Base-by-base conservation (phyloP, 2,888 invertebrate genomes). In the Rotaria magnacalcarata region DNA sequence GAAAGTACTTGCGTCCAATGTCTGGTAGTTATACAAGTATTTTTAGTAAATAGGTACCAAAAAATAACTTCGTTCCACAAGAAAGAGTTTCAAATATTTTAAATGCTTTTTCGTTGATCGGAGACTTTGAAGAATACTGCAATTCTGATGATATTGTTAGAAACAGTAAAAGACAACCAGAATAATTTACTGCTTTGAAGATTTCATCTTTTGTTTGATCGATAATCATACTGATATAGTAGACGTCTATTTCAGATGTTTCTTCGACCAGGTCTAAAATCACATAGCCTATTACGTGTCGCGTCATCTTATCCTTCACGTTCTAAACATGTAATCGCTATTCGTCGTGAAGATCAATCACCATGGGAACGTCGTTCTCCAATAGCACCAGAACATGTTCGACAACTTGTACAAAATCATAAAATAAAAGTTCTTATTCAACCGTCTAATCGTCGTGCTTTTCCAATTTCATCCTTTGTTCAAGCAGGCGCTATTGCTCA, bases 391-490 rank as follows among this genome's bases (percentile, higher is more conserved):
- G 91, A 93, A 47, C 97, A 98, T 90, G 97, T 99, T 14, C 94
- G 94, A 89, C 94, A 95, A 88, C 92, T 99, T 88, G 95, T 96
- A 43, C 93, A 94, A 88, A 93, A 94, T 88, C 96, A 96, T 6
- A 94, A 97, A 80, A 95, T 95, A 91, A 91, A 90, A 88, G 97
- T 99, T 85, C 94, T 99, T 85, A 96, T 99, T 0, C 99, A 99
- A 90, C 98, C 99, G 0, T 97, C 97, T 87, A 99, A 99, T 91
- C 93, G 99, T 88, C 93, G 99, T 85, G 97, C 99, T 47, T 84
- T 67, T 85, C 84, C 58, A 60, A 67, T 80, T 2, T 84, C 52
- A 94, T 93, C 95, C 0, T 99, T 99, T 91, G 93, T 95, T 88
- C 95, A 94, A 88, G 95, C 96, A 4, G 99, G 99, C 1, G 99